phyloP scores from a whole-genome alignment of 2,888 invertebrate genomes.

The Cephus rjabovi region DNA sequence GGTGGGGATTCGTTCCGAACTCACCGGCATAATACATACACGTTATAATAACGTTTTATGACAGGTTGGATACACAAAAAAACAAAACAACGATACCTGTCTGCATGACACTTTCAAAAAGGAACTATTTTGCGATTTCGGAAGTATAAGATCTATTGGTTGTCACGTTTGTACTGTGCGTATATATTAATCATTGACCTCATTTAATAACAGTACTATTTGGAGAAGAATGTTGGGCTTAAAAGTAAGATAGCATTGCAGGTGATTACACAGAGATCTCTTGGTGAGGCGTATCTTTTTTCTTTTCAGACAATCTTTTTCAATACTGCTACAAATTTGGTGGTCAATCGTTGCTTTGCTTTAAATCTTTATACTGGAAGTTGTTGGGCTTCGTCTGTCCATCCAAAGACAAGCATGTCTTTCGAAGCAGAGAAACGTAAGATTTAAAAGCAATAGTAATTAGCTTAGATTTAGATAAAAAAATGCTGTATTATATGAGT shows the following conservation, averaged over 20 bases:
- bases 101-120: background rate
- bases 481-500: background rate
- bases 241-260: background rate
- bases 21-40: background rate
- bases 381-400: background rate
- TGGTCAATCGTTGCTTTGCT: background rate
- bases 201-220: background rate
- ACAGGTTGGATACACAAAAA: background rate
- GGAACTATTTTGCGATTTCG: background rate
- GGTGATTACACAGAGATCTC: background rate
- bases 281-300: background rate
- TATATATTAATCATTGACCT: background rate
- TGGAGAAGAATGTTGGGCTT: background rate
- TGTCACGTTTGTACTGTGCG: background rate
- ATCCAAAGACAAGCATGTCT: constrained; percentile 33
- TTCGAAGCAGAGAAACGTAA: constrained; percentile 52
- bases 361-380: background rate
- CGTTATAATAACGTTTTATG: background rate
- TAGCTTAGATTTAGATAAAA: background rate
- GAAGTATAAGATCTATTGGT: background rate
- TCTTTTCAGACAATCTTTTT: background rate
- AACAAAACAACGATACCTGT: background rate
- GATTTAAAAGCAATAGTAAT: constrained; percentile 9
- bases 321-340: background rate
- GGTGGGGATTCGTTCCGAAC: background rate